These are phyloP conservation scores for Cyaniris semiargus DNA, from an alignment of 2,888 invertebrate species.

Conservation along the genomic window DNA sequence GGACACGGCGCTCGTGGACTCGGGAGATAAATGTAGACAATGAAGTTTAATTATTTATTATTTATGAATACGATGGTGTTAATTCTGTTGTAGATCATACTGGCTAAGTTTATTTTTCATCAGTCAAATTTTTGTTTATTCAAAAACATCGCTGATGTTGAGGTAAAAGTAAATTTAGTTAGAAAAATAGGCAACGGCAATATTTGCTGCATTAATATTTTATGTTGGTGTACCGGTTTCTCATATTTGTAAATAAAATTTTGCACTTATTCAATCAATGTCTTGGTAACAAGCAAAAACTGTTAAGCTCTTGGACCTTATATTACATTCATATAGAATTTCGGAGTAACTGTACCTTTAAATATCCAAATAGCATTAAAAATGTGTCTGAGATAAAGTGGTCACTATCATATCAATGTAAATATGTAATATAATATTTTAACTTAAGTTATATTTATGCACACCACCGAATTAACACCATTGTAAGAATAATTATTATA, in stretches of 20 bases:
- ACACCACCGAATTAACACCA: background rate
- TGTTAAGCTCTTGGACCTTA: background rate
- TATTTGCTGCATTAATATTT: background rate
- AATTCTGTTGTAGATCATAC: background rate
- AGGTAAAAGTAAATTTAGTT: slow-evolving; percentile 15
- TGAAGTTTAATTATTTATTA: slow-evolving; percentile 70
- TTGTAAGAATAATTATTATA: slow-evolving; percentile 28
- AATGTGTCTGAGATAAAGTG: background rate
- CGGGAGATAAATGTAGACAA: slow-evolving; percentile 56
- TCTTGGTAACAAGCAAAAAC: background rate
- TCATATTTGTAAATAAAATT: background rate
- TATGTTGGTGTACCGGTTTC: background rate
- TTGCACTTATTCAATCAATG: background rate
- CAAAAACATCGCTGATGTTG: slow-evolving; percentile 7
- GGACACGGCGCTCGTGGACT: slow-evolving; percentile 47
- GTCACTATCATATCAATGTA: slow-evolving; percentile 18
- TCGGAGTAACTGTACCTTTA: background rate
- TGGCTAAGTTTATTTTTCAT: slow-evolving; percentile 3
- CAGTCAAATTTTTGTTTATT: background rate
- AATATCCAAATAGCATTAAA: background rate
- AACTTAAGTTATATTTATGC: slow-evolving; percentile 24
- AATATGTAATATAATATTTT: slow-evolving; percentile 30
- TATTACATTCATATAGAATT: background rate
- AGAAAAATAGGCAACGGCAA: background rate
- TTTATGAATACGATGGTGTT: slow-evolving; percentile 52